Percentiles rank a stretch among this genome's conserved stretches.
These are phyloP conservation scores for Ammospiza nelsoni DNA, from an alignment of 2,113 vertebrate genomes.

Conservation along the genomic window DNA sequence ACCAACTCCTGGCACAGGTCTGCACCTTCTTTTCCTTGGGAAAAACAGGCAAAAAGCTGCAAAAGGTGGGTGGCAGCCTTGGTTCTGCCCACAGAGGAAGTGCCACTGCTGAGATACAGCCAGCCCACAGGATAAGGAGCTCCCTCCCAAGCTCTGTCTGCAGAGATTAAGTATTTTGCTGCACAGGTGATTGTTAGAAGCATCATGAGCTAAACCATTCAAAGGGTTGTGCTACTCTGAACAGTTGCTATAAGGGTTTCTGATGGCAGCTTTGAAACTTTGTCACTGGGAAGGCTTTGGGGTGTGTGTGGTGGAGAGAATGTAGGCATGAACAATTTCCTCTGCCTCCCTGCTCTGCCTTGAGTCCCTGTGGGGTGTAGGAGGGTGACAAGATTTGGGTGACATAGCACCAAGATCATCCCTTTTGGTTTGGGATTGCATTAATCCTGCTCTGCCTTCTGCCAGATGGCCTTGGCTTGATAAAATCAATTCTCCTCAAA, in stretches of 20 bases:
- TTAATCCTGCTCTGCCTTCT: neutral
- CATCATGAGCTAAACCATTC: rapidly evolving
- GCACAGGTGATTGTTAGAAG: neutral
- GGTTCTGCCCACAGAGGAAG: neutral
- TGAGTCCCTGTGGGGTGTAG: neutral
- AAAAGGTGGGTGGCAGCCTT: neutral
- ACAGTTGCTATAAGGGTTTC: neutral
- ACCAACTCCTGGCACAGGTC: neutral
- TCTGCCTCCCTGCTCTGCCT: neutral
- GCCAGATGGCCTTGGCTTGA: too few relatives aligned
- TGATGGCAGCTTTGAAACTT: neutral
- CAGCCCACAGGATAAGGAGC: neutral
- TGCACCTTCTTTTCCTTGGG: neutral
- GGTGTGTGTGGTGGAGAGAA: neutral
- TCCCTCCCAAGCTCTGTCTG: neutral
- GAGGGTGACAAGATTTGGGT: neutral
- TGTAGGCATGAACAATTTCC: neutral
- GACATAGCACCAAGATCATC: neutral
- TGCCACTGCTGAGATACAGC: neutral
- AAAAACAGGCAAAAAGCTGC: neutral
- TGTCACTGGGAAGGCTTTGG: neutral
- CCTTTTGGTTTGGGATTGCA: rapidly evolving
- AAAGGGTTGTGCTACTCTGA: neutral
- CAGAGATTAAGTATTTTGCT: neutral
- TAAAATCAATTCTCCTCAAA: neutral